Evolutionary conservation across 1,140 invertebrate genomes (phyloP).

Genomic region (Cataglyphis hispanica): DNA sequence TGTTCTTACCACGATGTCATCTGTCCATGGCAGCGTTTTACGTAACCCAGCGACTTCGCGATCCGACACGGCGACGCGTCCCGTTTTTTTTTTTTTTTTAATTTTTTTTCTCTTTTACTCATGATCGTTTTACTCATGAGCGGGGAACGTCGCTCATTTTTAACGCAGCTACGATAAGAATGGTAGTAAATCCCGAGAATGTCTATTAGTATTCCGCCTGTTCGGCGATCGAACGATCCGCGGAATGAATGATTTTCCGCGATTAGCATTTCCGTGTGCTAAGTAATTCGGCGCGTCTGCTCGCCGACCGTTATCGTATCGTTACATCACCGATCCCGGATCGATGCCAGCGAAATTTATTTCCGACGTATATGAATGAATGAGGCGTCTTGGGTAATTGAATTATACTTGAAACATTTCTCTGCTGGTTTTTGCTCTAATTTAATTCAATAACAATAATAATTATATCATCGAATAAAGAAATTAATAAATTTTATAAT

Average conservation of each 20-base stretch:
- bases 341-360: constrained; percentile 12
- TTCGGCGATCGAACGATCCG: constrained; percentile 64
- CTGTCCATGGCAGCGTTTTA: constrained; percentile 71
- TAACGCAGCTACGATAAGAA: constrained; percentile 67
- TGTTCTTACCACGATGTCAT: constrained; percentile 73
- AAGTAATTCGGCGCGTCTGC: constrained; percentile 56
- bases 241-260: constrained; percentile 60
- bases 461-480: background rate
- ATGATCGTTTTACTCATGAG: background rate
- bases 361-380: background rate
- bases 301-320: constrained; percentile 33
- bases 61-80: constrained; percentile 38
- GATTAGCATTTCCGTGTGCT: constrained; percentile 56
- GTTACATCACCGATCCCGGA: constrained; percentile 42
- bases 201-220: constrained; percentile 67
- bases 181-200: constrained; percentile 36
- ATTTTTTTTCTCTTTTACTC: background rate
- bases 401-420: background rate
- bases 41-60: constrained; percentile 64
- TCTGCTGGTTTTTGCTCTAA: background rate
- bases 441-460: background rate
- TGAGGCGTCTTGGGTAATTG: background rate
- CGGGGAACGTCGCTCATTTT: constrained; percentile 62
- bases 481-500: background rate
- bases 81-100: constrained; percentile 27